Evolutionary conservation across 2,797 vertebrate genomes (phyloP), one percentile per base, ranked within the genome.

Genomic region (Momotus momota): DNA sequence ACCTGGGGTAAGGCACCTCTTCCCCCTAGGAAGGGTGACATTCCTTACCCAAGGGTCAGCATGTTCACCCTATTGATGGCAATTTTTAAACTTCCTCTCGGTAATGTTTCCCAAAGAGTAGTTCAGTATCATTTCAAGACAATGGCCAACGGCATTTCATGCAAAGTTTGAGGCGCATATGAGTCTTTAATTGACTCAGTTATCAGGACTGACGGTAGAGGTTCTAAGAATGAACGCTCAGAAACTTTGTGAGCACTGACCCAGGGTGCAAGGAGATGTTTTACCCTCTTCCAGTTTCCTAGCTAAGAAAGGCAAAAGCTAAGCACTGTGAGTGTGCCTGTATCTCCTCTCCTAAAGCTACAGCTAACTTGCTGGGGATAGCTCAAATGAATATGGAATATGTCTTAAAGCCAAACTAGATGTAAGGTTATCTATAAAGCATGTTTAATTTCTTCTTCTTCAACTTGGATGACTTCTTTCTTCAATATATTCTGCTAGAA

Each of bases 401-500:
- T 20, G 9, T 60, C 23, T 55, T 78, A 26, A 57, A 87, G 38
- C 27, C 38, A 66, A 61, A 70, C 31, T 46, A 70, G 33, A 17
- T 74, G 12, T 21, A 49, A 70, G 17, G 19, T 73, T 73, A 48
- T 61, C 65, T 78, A 3, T 23, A 52, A 74, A 70, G 48, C 17
- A 19, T 18, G 5, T 54, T 79, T 71, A 8, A 41, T 93, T 62
- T 65, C 21, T 83, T 81, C 9, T 49, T 75, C 41, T 84, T 22
- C 31, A 48, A 9, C 4, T 73, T 62, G 6, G 7, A 45, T 73
- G 1, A 45, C 26, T 45, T 77, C 3, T 86, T 84, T 81, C 26
- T 85, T 87, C 48, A 79, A 18, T 55, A 40, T 64, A 38, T 55
- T 60, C n/a, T 75, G n/a, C 46, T 79, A 38, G 69, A 92, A 92